These are phyloP conservation scores for Sebastolobus alascanus DNA, from an alignment of 2,797 vertebrate species.

Conservation along the genomic window DNA sequence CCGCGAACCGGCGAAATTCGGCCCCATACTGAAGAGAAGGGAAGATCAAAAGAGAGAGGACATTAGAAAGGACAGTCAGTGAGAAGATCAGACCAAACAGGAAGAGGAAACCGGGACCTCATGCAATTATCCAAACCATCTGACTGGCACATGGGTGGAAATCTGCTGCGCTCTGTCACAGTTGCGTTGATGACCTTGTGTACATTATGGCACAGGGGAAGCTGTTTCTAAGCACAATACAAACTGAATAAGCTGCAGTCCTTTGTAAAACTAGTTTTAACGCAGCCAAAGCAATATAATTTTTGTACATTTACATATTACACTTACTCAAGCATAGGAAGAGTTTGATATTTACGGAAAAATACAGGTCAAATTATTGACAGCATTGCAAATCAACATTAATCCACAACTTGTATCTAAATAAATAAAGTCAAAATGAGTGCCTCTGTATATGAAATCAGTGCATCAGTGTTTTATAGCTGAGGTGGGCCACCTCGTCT, in stretches of 20 bases:
- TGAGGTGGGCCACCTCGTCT: neutral
- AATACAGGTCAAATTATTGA: neutral
- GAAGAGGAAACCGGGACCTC: constrained; percentile 47
- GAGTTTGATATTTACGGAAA: neutral
- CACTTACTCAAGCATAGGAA: neutral
- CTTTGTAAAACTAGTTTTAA: constrained; percentile 21
- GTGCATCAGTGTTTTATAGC: neutral
- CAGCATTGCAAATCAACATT: neutral
- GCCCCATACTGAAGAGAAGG: constrained; percentile 91
- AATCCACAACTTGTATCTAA: neutral
- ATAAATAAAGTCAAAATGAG: neutral
- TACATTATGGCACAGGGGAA: constrained; percentile 1
- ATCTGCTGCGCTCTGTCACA: constrained; percentile 4
- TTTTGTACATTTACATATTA: neutral
- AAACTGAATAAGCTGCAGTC: neutral
- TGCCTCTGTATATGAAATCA: neutral
- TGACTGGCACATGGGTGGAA: constrained; percentile 30
- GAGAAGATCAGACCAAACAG: constrained; percentile 29
- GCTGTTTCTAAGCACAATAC: neutral
- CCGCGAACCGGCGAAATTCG: constrained; percentile 96
- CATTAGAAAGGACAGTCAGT: constrained; percentile 18
- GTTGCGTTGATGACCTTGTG: constrained; percentile 16
- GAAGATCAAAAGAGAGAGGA: neutral
- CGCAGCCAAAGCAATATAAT: neutral
- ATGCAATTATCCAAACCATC: constrained; percentile 26